Percentiles rank a stretch among this genome's conserved stretches.
Conservation (phyloP, 2,888 invertebrate genomes). For the Acanthosoma haemorrhoidale region DNA sequence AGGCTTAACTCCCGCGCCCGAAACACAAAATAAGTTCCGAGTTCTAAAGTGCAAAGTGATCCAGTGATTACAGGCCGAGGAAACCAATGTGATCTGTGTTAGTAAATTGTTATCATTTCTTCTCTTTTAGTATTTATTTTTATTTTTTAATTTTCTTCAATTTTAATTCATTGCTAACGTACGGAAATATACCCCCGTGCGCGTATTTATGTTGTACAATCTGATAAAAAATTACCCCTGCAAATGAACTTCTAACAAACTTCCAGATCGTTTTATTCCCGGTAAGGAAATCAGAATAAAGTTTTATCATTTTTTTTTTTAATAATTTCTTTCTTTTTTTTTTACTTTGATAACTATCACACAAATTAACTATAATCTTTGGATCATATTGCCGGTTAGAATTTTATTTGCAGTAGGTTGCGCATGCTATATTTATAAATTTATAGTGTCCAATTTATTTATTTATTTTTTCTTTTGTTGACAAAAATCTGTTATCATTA, state of each 20-base stretch:
- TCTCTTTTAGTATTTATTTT: conserved; percentile 19
- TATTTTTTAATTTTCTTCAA: conserved; percentile 14
- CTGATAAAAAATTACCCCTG: conserved; percentile 32
- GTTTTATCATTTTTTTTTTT: too few species aligned
- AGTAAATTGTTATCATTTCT: conserved; percentile 21
- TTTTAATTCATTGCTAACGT: conserved; percentile 14
- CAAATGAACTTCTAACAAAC: conserved; percentile 38
- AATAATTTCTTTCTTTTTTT: too few species aligned
- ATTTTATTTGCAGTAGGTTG: conserved; percentile 38
- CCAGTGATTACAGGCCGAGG: conserved; percentile 30
- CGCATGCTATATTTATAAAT: conserved; percentile 30
- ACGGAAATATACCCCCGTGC: background rate
- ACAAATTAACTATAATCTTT: conserved; percentile 9
- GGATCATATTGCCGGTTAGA: conserved; percentile 33
- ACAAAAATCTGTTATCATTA: conserved; percentile 13
- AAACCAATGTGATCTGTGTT: conserved; percentile 21
- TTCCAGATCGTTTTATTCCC: background rate
- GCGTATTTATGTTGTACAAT: conserved; percentile 1
- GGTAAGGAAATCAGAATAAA: conserved; percentile 4
- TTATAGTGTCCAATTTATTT: conserved; percentile 26
- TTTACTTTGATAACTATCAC: too few species aligned
- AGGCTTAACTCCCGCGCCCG: conserved; percentile 12
- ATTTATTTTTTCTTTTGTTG: background rate
- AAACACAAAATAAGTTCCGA: conserved; percentile 1
- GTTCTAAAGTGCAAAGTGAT: conserved; percentile 34